These are phyloP conservation scores for Acheta domesticus DNA, from an alignment of 2,888 invertebrate genomes.

Conservation along the genomic window DNA sequence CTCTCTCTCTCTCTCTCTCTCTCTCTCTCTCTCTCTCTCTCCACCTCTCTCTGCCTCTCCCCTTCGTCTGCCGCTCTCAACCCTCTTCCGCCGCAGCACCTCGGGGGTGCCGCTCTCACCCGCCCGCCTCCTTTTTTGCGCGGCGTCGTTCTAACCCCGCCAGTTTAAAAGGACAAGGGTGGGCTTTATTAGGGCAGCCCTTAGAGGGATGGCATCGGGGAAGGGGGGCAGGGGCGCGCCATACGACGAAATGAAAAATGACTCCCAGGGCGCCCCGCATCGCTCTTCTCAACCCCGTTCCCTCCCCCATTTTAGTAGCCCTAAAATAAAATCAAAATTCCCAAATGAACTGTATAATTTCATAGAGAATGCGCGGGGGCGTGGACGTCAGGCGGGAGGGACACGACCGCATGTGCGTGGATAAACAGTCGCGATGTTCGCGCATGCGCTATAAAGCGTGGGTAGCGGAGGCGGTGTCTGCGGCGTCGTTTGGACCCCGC, in stretches of 20 bases:
- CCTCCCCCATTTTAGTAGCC: neutral
- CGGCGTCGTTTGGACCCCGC: no score
- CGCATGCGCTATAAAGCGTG: no score
- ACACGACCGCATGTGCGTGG: no score
- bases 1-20: neutral
- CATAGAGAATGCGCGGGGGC: no score
- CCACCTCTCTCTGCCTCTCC: neutral
- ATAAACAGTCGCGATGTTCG: no score
- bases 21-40: neutral
- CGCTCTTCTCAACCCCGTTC: neutral
- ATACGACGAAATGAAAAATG: constrained; percentile 18
- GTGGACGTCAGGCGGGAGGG: no score
- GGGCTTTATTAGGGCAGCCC: constrained; percentile 11
- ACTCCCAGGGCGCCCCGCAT: neutral
- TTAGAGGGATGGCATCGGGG: neutral
- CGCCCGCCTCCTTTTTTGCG: no score
- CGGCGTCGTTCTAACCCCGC: neutral
- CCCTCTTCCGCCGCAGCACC: neutral
- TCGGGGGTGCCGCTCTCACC: no score
- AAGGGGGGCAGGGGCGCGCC: neutral
- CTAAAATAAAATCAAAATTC: constrained; percentile 18
- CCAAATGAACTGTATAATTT: constrained; percentile 18
- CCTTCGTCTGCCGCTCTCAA: neutral
- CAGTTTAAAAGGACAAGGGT: constrained; percentile 18
- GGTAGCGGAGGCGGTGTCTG: no score